Evolutionary conservation across 1,140 invertebrate species (phyloP).

Genomic region (Helicoverpa zea): DNA sequence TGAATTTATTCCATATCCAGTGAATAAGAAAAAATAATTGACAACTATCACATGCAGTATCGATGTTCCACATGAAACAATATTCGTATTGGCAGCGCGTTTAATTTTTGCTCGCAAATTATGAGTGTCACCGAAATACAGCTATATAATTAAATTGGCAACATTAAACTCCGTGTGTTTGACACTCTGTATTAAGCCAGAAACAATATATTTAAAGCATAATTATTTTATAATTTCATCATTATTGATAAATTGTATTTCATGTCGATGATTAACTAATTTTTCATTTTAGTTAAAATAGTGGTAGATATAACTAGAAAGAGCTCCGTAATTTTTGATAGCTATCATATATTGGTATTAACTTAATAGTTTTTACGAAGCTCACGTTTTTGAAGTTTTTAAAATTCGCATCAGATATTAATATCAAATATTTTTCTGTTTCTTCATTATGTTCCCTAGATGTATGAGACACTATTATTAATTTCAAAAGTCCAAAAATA

Average conservation of each 20-base stretch:
- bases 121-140: background rate
- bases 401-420: too few relatives aligned
- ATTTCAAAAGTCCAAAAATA: background rate
- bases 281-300: too few relatives aligned
- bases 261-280: too few relatives aligned
- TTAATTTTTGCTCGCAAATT: slow-evolving; percentile 20
- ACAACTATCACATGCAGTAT: slow-evolving; percentile 1
- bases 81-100: background rate
- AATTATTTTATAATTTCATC: background rate
- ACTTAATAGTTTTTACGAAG: too few relatives aligned
- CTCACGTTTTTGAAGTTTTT: too few relatives aligned
- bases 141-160: slow-evolving; percentile 15
- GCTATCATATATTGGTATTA: too few relatives aligned
- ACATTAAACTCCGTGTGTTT: slow-evolving; percentile 1
- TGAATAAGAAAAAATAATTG: slow-evolving; percentile 6
- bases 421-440: too few relatives aligned
- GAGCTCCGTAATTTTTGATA: too few relatives aligned
- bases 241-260: too few relatives aligned
- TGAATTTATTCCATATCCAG: background rate
- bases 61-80: slow-evolving; percentile 14
- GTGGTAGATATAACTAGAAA: too few relatives aligned
- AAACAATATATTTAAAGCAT: slow-evolving; percentile 11
- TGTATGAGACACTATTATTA: background rate
- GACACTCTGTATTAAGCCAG: background rate
- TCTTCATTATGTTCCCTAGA: too few relatives aligned